phyloP scores from a whole-genome alignment of 1,140 invertebrate genomes.

The Pseudomyrmex gracilis region DNA sequence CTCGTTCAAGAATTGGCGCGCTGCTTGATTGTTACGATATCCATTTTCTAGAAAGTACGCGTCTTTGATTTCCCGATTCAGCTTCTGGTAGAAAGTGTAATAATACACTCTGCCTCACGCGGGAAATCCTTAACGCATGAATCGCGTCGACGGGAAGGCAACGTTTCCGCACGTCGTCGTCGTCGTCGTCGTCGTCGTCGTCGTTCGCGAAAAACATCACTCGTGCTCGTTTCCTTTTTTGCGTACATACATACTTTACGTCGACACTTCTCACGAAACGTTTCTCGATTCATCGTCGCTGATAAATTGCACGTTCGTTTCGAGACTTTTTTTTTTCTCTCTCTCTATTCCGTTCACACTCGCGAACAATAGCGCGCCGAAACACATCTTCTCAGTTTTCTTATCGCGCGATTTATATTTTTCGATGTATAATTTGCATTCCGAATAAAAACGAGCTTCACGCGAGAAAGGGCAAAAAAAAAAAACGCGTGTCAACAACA shows the following conservation, averaged over 20 bases:
- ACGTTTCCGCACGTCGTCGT: conserved; percentile 14
- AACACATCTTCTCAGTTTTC: not conserved
- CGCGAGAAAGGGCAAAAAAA: not conserved
- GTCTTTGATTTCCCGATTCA: conserved; percentile 62
- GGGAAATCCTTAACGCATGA: conserved; percentile 60
- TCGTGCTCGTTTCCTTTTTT: conserved; percentile 19
- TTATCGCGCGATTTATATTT: not conserved
- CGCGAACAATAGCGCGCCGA: not conserved
- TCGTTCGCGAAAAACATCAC: conserved; percentile 6
- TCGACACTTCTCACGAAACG: conserved; percentile 31
- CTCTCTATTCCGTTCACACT: not conserved
- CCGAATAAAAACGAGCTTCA: not conserved
- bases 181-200: too few species aligned
- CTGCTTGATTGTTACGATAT: conserved; percentile 1
- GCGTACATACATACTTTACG: not conserved
- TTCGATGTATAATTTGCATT: too few species aligned
- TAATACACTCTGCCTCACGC: conserved; percentile 41
- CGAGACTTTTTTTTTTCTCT: conserved; percentile 11
- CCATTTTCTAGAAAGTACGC: conserved; percentile 65
- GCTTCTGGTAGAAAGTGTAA: conserved; percentile 66
- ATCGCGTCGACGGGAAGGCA: conserved; percentile 43
- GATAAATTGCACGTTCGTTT: conserved; percentile 19
- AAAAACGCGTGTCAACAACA: conserved; percentile 18
- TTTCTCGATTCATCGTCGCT: conserved; percentile 27
- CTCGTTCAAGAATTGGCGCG: not conserved